Evolutionary conservation across 2,797 vertebrate genomes (phyloP).

Genomic region (Orestias chungarensis): DNA sequence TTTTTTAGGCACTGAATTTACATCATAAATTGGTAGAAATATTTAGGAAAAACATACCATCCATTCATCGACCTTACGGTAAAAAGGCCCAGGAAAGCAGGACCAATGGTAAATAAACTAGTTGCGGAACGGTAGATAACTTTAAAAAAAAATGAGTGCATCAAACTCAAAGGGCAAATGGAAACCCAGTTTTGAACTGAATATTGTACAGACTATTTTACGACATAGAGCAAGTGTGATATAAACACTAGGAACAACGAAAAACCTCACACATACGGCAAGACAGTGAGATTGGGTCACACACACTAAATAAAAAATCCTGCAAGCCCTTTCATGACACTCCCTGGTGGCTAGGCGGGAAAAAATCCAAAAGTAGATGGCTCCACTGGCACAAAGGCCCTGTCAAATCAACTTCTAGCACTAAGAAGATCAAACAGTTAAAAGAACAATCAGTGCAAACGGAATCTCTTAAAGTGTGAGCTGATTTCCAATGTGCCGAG

Average conservation of each 20-base stretch:
- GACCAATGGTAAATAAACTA: too few species aligned
- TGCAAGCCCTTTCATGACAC: constrained; percentile 61
- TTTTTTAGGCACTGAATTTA: too few species aligned
- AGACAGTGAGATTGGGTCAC: constrained; percentile 19
- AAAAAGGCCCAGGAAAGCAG: too few species aligned
- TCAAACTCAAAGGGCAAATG: background rate
- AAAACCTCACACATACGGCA: constrained; percentile 27
- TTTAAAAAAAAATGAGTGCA: background rate
- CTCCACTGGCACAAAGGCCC: constrained; percentile 50
- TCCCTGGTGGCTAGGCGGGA: constrained; percentile 46
- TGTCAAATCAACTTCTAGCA: constrained; percentile 58
- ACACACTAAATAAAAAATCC: constrained; percentile 69
- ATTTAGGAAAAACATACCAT: too few species aligned
- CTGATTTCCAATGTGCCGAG: constrained; percentile 54
- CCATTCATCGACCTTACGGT: too few species aligned
- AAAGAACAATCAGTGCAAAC: constrained; percentile 52
- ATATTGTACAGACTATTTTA: background rate
- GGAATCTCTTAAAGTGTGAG: constrained; percentile 62
- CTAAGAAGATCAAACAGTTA: constrained; percentile 46
- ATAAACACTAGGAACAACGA: constrained; percentile 44
- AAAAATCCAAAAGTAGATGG: constrained; percentile 61
- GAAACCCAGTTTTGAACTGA: background rate
- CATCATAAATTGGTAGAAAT: too few species aligned
- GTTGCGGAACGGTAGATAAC: background rate
- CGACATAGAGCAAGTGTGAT: constrained; percentile 5